Evolutionary conservation across 2,113 vertebrate genomes (phyloP).

Genomic region (Menura novaehollandiae): DNA sequence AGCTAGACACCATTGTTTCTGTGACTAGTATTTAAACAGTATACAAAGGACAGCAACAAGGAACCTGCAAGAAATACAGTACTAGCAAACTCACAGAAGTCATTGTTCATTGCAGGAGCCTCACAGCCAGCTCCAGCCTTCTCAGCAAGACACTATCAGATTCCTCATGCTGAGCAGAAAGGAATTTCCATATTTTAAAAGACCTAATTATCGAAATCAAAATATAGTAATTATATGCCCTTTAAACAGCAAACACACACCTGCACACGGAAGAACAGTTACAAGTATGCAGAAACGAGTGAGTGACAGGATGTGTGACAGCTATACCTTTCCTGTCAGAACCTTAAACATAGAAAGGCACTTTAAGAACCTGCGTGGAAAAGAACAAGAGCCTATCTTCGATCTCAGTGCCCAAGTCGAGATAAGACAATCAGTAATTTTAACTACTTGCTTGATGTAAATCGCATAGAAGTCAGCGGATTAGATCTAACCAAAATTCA

Average conservation of each 20-base stretch:
- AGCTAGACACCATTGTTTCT: background rate
- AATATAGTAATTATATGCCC: background rate
- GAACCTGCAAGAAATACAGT: background rate
- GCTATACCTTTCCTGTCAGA: background rate
- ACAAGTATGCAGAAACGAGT: rapidly evolving
- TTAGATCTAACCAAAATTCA: background rate
- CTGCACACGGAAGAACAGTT: background rate
- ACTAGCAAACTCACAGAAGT: background rate
- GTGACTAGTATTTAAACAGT: background rate
- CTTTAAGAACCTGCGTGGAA: background rate
- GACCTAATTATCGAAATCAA: background rate
- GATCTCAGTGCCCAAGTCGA: rapidly evolving
- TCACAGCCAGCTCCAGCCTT: background rate
- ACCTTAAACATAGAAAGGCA: background rate
- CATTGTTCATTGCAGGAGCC: background rate
- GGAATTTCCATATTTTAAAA: background rate
- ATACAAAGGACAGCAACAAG: background rate
- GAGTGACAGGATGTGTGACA: rapidly evolving
- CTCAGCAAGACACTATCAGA: background rate
- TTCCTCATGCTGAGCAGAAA: background rate
- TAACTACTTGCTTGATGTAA: background rate
- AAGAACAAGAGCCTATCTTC: background rate
- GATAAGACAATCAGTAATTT: background rate
- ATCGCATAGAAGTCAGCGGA: background rate
- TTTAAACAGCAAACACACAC: background rate